Evolutionary conservation across 2,888 invertebrate genomes (phyloP).

Genomic region (Chironomus riparius): DNA sequence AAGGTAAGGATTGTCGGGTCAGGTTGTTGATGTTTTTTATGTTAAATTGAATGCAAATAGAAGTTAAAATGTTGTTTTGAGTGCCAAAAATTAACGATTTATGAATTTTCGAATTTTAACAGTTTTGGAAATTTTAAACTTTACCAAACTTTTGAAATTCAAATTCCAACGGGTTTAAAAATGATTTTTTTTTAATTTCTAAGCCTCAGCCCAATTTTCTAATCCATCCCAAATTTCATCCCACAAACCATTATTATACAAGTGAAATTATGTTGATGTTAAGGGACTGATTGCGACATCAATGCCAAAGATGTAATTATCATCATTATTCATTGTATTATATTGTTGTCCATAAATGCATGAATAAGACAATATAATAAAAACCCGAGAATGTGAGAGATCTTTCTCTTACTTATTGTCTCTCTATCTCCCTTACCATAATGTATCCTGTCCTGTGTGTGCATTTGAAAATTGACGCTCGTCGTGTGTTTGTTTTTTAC

Average conservation of each 20-base stretch:
- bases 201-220: neutral
- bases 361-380: neutral
- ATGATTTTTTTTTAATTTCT: no score
- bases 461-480: neutral
- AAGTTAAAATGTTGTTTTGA: no score
- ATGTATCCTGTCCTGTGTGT: neutral
- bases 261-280: neutral
- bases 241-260: neutral
- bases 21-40: no score
- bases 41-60: no score
- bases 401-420: neutral
- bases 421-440: neutral
- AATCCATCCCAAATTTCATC: neutral
- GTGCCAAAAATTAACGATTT: no score
- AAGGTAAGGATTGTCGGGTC: no score
- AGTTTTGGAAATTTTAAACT: no score
- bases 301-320: conserved; percentile 11
- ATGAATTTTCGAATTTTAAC: no score
- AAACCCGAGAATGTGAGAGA: neutral
- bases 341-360: neutral
- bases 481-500: conserved; percentile 6
- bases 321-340: conserved; percentile 9
- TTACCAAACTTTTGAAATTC: no score
- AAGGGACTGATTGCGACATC: conserved; percentile 5
- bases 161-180: no score